Evolutionary conservation across 2,888 invertebrate genomes (phyloP).

Genomic region (Cecidostiba fungosa): DNA sequence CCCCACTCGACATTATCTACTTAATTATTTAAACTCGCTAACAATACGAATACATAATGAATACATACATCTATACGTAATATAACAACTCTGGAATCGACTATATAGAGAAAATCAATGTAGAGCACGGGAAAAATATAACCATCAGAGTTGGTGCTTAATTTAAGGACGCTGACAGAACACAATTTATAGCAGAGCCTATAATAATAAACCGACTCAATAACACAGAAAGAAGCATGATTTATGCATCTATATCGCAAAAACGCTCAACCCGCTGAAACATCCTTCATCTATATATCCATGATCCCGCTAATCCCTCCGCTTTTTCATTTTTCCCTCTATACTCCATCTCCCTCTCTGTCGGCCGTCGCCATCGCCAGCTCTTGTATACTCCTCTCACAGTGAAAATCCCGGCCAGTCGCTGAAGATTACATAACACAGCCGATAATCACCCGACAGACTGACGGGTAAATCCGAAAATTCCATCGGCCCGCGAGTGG

Average conservation of each 20-base stretch:
- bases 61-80: too few relatives aligned
- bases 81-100: too few relatives aligned
- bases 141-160: not conserved
- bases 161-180: not conserved
- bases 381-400: not conserved
- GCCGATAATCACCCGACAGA: constrained; percentile 21
- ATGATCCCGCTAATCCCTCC: not conserved
- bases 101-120: not conserved
- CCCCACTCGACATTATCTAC: not conserved
- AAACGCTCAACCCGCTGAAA: not conserved
- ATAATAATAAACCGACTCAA: not conserved
- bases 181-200: not conserved
- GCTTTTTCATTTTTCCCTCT: not conserved
- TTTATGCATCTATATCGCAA: not conserved
- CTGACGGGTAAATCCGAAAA: constrained; percentile 48
- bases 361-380: too few relatives aligned
- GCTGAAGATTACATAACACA: constrained; percentile 26
- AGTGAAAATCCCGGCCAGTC: not conserved
- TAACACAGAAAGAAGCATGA: not conserved
- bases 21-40: not conserved
- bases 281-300: constrained; percentile 15
- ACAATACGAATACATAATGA: too few relatives aligned
- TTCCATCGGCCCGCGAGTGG: constrained; percentile 13
- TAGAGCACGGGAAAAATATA: not conserved
- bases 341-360: not conserved